A percentile compares a stretch with the other conserved stretches of the same genome.
phyloP scores from a whole-genome alignment of 1,140 invertebrate genomes.

The Aphidius gifuensis region DNA sequence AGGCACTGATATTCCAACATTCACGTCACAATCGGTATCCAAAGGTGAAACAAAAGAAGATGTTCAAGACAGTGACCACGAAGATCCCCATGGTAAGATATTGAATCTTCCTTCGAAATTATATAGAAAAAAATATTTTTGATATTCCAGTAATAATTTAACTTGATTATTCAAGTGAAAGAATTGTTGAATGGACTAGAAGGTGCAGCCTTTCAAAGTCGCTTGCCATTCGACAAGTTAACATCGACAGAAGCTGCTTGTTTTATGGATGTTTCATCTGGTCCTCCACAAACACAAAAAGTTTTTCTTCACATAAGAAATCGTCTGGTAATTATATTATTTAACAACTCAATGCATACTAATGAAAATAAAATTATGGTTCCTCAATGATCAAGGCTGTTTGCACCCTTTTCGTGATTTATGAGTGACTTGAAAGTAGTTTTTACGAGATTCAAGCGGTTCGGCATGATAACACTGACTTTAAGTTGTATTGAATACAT shows the following conservation, averaged over 20 bases:
- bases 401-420: too few species aligned
- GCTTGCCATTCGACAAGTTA: slow-evolving; percentile 92
- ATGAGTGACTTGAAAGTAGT: too few species aligned
- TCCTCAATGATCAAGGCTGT: too few species aligned
- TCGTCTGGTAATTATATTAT: slow-evolving; percentile 63
- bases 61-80: slow-evolving; percentile 52
- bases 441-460: too few species aligned
- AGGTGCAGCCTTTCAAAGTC: slow-evolving; percentile 89
- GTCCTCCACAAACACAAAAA: slow-evolving; percentile 79
- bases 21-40: slow-evolving; percentile 29
- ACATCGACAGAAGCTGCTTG: slow-evolving; percentile 89
- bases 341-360: neutral
- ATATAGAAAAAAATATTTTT: slow-evolving; percentile 2
- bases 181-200: slow-evolving; percentile 67
- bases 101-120: neutral
- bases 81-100: slow-evolving; percentile 49
- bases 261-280: slow-evolving; percentile 86
- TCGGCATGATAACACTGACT: too few species aligned
- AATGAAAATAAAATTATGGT: too few species aligned
- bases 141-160: slow-evolving; percentile 13
- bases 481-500: too few species aligned
- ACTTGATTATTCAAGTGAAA: slow-evolving; percentile 39
- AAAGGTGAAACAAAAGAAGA: slow-evolving; percentile 50
- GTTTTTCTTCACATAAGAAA: slow-evolving; percentile 92
- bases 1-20: slow-evolving; percentile 36